These are phyloP conservation scores for Petrosia ficiformis DNA, from an alignment of 37 sponge, comb jelly and placozoan genomes.

Conservation along the genomic window DNA sequence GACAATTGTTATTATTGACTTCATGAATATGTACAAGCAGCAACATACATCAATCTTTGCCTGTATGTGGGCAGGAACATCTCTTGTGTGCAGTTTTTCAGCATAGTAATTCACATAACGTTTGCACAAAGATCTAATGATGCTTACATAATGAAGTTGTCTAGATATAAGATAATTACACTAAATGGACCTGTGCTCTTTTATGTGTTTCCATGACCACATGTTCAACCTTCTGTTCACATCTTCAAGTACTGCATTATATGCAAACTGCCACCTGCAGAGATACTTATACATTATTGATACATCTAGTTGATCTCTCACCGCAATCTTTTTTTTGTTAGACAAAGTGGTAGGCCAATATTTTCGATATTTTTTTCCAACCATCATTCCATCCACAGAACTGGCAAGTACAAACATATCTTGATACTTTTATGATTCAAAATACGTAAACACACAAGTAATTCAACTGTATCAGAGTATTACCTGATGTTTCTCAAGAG, in stretches of 20 bases:
- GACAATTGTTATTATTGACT: too few species aligned
- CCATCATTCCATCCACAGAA: conserved; percentile 18
- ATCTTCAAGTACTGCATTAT: conserved; percentile 24
- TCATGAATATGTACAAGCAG: too few species aligned
- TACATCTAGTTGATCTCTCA: too few species aligned
- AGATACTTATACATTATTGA: too few species aligned
- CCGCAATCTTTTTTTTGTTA: too few species aligned
- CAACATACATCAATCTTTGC: too few species aligned
- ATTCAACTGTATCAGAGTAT: too few species aligned
- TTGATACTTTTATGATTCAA: conserved; percentile 1
- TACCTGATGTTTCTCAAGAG: conserved; percentile 68
- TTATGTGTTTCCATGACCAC: conserved; percentile 82
- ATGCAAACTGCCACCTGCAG: conserved; percentile 4
- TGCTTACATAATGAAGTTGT: too few species aligned
- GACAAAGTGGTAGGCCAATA: conserved; percentile 1
- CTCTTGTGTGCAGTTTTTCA: too few species aligned
- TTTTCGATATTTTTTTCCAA: conserved; percentile 3
- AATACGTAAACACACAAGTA: background rate
- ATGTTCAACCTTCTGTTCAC: conserved; percentile 48
- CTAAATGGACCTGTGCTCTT: conserved; percentile 81
- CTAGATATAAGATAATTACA: too few species aligned
- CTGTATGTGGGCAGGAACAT: too few species aligned
- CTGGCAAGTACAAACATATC: conserved; percentile 6
- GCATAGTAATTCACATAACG: conserved; percentile 34
- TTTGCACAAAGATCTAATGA: too few species aligned